These are phyloP conservation scores for Unio delphinus DNA, from an alignment of 2,888 invertebrate genomes.

Conservation along the genomic window DNA sequence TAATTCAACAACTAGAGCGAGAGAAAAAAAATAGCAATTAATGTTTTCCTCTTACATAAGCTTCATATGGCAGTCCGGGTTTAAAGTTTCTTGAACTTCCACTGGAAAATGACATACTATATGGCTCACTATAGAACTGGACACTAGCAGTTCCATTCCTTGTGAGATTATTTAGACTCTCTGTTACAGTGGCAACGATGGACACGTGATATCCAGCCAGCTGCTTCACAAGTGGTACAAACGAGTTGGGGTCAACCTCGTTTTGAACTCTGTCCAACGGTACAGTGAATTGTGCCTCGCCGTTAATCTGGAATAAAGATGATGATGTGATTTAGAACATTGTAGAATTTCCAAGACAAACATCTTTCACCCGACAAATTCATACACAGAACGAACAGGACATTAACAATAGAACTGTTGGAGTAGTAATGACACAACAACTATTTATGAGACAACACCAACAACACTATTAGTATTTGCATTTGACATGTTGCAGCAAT, in stretches of 20 bases:
- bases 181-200: slow-evolving; percentile 87
- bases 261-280: slow-evolving; percentile 32
- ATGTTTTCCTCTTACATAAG: slow-evolving; percentile 78
- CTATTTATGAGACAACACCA: no score
- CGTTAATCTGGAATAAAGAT: slow-evolving; percentile 41
- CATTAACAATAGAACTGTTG: no score
- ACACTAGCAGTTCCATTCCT: slow-evolving; percentile 85
- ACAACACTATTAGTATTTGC: no score
- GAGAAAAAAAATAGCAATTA: no score
- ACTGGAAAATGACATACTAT: slow-evolving; percentile 83
- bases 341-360: no score
- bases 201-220: slow-evolving; percentile 20
- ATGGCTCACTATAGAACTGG: slow-evolving; percentile 83
- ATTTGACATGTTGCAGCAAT: no score
- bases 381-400: no score
- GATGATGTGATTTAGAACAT: not conserved
- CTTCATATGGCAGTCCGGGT: slow-evolving; percentile 87
- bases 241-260: slow-evolving; percentile 22
- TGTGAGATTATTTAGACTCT: slow-evolving; percentile 87
- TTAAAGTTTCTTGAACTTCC: slow-evolving; percentile 89
- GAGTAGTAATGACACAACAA: no score
- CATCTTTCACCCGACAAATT: no score
- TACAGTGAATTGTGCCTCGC: slow-evolving; percentile 45
- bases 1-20: no score
- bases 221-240: slow-evolving; percentile 21